Evolutionary conservation across 2,888 invertebrate genomes (phyloP), one percentile per base, ranked within the genome.

Genomic region (Ceramica pisi): DNA sequence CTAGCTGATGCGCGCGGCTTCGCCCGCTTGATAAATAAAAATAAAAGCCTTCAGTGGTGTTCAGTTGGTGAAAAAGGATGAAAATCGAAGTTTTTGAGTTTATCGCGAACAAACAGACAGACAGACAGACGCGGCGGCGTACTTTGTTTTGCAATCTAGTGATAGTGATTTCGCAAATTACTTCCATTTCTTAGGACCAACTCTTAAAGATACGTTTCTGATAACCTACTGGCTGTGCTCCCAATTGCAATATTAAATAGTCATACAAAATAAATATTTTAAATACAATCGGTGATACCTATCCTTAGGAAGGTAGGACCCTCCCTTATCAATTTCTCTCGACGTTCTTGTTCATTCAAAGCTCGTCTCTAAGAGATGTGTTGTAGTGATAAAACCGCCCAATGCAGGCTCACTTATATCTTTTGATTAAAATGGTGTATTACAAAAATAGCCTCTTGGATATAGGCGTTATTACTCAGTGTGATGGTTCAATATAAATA

Each of bases 331-430:
- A 44, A 16, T 51, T 31, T n/a, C 35, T 31, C 21, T 5, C 31
- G 21, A 10, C 21, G 35, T 53, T 53, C 68, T 44, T 53, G 51
- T 23, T 44, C 19, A n/a, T 68, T 53, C 31, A 53, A 53, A 44
- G 41, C 41, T 53, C 35, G 14, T 23, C 31, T 68, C 31, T 53
- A n/a, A 53, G 16, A 68, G 68, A 68, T 67, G 19, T 51, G 4
- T 41, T 31, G 51, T 31, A 21, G 21, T 4, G 67, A 68, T 68
- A 51, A 67, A 51, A 31, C 51, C 19, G 31, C 10, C 51, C 31
- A 23, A 31, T 41, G 41, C 31, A 51, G 14, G 31, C 31, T 51
- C 19, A 41, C 26, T 19, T 31, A 21, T 6, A 63, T 23, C 19
- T 19, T 63, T 19, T 51, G 16, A 62, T 35, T 21, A 35, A 16